Conservation (phyloP, 2,888 invertebrate species). For the Crocallis elinguaria region DNA sequence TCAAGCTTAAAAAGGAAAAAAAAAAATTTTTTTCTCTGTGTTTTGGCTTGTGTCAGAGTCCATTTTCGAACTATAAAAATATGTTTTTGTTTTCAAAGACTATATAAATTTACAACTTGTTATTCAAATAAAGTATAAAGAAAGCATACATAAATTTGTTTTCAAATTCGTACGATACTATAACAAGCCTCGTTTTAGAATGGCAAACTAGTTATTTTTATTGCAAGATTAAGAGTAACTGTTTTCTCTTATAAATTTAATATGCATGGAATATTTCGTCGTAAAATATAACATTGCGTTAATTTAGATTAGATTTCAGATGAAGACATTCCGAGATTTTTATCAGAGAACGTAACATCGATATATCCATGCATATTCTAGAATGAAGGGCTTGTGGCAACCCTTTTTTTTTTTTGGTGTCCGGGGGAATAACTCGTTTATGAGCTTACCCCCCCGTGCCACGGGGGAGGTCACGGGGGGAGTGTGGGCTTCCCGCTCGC, state of each 20-base stretch:
- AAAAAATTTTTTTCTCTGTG: too few relatives aligned
- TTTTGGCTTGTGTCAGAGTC: too few relatives aligned
- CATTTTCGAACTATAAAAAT: too few relatives aligned
- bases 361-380: too few relatives aligned
- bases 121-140: slow-evolving; percentile 1
- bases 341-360: neutral
- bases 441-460: too few relatives aligned
- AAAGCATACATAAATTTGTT: neutral
- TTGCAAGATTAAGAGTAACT: slow-evolving; percentile 27
- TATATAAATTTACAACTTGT: slow-evolving; percentile 4
- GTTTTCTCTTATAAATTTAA: slow-evolving; percentile 42
- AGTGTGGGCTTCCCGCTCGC: too few relatives aligned
- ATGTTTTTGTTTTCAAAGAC: too few relatives aligned
- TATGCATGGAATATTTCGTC: slow-evolving; percentile 34
- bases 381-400: too few relatives aligned
- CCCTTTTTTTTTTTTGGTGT: too few relatives aligned
- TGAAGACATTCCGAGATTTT: neutral
- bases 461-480: too few relatives aligned
- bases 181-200: slow-evolving; percentile 23
- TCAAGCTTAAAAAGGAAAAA: too few relatives aligned
- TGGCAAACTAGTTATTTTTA: slow-evolving; percentile 23
- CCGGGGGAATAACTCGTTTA: too few relatives aligned
- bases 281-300: slow-evolving; percentile 34
- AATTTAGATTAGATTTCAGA: slow-evolving; percentile 15
- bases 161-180: neutral